Base-by-base conservation (phyloP, 2,797 vertebrate species). In the Rhyacichthys aspro region DNA sequence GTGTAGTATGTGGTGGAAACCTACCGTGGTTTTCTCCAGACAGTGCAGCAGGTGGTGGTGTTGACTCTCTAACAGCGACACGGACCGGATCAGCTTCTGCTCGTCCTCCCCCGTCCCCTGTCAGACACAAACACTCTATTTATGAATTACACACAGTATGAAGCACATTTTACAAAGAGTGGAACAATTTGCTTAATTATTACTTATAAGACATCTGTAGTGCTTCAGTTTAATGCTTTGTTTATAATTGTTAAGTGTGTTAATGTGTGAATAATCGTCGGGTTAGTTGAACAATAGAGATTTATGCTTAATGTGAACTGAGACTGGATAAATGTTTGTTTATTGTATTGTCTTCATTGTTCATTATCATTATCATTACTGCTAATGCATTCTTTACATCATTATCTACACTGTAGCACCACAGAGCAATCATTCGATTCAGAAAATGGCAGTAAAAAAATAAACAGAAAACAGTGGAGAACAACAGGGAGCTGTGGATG, bases 11-110 rank as follows among this genome's bases (percentile, higher is more conserved):
- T 47, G 28, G 45, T 3, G 47, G 50, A 33, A 67, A 94, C 95
- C 93, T 90, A 98, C 97, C 28, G 97, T 98, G 86, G 96, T 98
- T 91, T 98, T 97, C 78, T 98, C 97, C 90, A 98, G 89, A 87
- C 97, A 98, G 85, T 96, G 95, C 93, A 98, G 95, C 88, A 98
- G 95, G 86, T 98, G 97, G 90, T 98, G 96, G 84, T 98, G 97
- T 94, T 98, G 97, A 84, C 95, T 97, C 81, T 96, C 95, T 14
- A 97, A 91, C 74, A 96, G 81, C 0, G 96, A 97, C 8, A 88
- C 83, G 68, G 88, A 85, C 91, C 95, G 96, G 16, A 80, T 89
- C 79, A 81, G 68, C 62, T 95, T 95, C 77, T 94, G 94, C 15
- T 94, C 93, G 34, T 95, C 94, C 1, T 95, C 94, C 0, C 94